Conservation (phyloP, 1,140 invertebrate species). For the Phocides pigmalion region DNA sequence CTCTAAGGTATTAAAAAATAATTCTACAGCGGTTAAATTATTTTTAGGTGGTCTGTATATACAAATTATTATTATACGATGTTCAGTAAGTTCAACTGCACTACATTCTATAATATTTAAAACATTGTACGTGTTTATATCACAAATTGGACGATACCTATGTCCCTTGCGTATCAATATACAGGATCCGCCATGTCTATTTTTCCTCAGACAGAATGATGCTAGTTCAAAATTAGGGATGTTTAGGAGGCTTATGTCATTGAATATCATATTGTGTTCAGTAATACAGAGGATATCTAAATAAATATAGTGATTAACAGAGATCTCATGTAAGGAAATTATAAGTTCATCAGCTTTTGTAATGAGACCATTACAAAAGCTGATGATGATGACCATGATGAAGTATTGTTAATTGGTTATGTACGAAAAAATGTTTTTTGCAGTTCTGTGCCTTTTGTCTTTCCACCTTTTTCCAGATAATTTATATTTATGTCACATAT, state of each 20-base stretch:
- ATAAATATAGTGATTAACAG: not conserved
- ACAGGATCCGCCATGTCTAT: too few species aligned
- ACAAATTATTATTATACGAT: slow-evolving; percentile 1
- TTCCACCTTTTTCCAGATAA: too few species aligned
- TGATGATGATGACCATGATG: too few species aligned
- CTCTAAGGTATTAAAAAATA: not conserved
- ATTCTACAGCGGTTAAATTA: not conserved
- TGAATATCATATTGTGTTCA: slow-evolving; percentile 33
- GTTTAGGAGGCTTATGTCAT: not conserved
- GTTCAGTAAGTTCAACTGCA: not conserved
- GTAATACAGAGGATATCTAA: slow-evolving; percentile 37
- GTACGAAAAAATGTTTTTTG: too few species aligned
- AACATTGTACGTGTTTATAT: not conserved
- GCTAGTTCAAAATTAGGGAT: not conserved
- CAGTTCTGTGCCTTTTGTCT: too few species aligned
- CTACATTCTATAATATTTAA: slow-evolving; percentile 7
- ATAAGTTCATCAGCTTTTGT: slow-evolving; percentile 34
- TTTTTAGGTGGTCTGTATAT: slow-evolving; percentile 4
- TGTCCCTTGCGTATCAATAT: not conserved
- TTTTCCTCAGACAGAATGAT: too few species aligned
- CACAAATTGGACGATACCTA: not conserved
- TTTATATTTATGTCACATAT: too few species aligned
- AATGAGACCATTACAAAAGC: slow-evolving; percentile 34
- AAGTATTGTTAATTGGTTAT: too few species aligned
- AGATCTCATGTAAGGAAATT: slow-evolving; percentile 31